Conservation (phyloP, 1,140 invertebrate genomes). For the Patella vulgata region DNA sequence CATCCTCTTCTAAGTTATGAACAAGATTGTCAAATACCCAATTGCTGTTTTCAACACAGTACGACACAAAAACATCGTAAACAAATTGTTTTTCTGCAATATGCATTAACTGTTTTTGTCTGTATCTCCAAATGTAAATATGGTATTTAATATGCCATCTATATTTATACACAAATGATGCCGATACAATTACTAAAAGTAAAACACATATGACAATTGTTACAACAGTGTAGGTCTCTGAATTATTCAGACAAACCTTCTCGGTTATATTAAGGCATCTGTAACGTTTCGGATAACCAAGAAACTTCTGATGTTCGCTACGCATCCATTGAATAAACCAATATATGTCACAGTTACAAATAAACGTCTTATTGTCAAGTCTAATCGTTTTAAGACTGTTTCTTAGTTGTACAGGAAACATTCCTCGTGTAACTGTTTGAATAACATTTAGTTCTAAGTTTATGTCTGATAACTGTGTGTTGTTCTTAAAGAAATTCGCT, state of each 20-base stretch:
- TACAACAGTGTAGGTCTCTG: no score
- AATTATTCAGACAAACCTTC: neutral
- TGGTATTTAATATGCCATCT: constrained; percentile 7
- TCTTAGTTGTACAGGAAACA: neutral
- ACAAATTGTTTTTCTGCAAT: constrained; percentile 2
- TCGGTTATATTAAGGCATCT: neutral
- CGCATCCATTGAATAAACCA: constrained; percentile 9
- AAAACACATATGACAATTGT: neutral
- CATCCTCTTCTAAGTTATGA: constrained; percentile 19
- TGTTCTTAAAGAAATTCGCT: no score
- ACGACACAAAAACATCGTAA: constrained; percentile 35
- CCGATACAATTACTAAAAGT: neutral
- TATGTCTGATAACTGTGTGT: neutral
- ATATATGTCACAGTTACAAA: neutral
- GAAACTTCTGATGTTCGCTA: neutral
- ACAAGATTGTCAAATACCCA: constrained; percentile 28
- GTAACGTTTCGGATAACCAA: no score
- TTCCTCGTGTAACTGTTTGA: neutral
- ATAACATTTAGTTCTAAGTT: neutral
- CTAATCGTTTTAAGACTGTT: neutral
- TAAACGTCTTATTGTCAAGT: neutral
- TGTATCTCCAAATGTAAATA: constrained; percentile 5
- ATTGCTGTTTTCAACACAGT: constrained; percentile 16
- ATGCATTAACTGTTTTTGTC: neutral
- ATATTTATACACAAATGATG: constrained; percentile 3